Conservation (phyloP, 1,140 invertebrate genomes). For the Bombus huntii region DNA sequence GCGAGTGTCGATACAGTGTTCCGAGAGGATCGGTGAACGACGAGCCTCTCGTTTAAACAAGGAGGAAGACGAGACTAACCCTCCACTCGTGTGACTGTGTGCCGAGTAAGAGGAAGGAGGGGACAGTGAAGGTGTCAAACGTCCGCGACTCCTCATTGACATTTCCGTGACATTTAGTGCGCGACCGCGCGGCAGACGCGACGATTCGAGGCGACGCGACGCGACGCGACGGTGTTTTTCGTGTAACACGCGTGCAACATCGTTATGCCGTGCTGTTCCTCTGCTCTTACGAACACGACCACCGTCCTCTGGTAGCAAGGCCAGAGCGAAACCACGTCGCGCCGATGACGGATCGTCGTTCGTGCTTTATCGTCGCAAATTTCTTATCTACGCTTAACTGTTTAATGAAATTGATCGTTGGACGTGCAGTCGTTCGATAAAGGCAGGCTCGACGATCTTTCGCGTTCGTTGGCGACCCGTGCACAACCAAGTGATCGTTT, state of each 20-base stretch:
- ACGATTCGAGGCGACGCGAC: conserved; percentile 39
- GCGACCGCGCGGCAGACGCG: conserved; percentile 14
- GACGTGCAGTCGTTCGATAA: conserved; percentile 62
- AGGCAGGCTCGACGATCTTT: conserved; percentile 7
- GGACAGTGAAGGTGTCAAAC: conserved; percentile 71
- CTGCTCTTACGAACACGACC: no score
- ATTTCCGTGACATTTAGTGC: conserved; percentile 75
- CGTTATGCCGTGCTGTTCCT: no score
- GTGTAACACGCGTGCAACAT: conserved; percentile 52
- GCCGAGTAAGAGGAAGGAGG: conserved; percentile 29
- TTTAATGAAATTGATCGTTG: conserved; percentile 40
- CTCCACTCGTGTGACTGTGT: neutral
- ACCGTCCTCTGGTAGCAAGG: no score
- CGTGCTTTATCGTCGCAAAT: conserved; percentile 68
- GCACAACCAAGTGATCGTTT: neutral
- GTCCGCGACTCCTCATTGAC: conserved; percentile 68
- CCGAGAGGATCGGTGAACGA: neutral
- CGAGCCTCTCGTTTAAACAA: neutral
- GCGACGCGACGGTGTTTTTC: conserved; percentile 33
- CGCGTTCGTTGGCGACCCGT: neutral
- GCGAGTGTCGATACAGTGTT: conserved; percentile 40
- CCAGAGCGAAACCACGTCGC: neutral
- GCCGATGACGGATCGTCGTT: conserved; percentile 62
- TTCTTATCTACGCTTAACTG: conserved; percentile 52
- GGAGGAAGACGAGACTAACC: neutral